Percentiles rank a stretch among this genome's conserved stretches.
Evolutionary conservation across 2,113 vertebrate genomes (phyloP).

Genomic region (Sebastes fasciatus): DNA sequence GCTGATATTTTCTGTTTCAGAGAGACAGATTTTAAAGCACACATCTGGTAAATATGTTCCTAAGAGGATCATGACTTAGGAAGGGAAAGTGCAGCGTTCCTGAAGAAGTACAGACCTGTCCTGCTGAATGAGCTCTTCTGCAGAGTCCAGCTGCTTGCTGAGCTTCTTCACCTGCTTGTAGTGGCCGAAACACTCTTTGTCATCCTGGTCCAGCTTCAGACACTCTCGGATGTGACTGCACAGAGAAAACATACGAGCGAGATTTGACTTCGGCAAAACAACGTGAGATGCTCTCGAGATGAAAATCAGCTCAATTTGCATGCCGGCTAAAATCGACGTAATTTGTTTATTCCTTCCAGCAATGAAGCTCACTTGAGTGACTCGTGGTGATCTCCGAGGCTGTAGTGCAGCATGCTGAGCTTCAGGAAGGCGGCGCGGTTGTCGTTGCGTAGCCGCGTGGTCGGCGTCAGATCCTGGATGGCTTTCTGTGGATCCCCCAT

Average conservation of each 20-base stretch:
- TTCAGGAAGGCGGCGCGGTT: conserved; percentile 88
- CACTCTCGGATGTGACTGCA: conserved; percentile 87
- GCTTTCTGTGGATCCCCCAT: conserved; percentile 87
- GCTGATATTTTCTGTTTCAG: neutral
- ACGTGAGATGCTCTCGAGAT: neutral
- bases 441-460: conserved; percentile 85
- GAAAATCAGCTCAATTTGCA: conserved; percentile 28
- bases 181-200: conserved; percentile 87
- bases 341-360: neutral
- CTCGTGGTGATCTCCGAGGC: conserved; percentile 86
- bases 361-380: conserved; percentile 81
- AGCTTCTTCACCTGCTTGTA: conserved; percentile 91
- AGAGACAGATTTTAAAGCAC: neutral
- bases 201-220: conserved; percentile 89
- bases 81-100: neutral
- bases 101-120: conserved; percentile 74
- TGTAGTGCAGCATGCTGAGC: conserved; percentile 87
- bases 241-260: neutral
- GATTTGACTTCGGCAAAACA: neutral
- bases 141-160: conserved; percentile 86
- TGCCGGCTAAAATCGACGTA: neutral
- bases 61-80: neutral
- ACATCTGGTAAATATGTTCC: neutral
- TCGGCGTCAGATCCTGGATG: conserved; percentile 86
- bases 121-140: conserved; percentile 83